These are phyloP conservation scores for Sceloporus undulatus DNA, from an alignment of 2,113 vertebrate genomes.

Conservation along the genomic window DNA sequence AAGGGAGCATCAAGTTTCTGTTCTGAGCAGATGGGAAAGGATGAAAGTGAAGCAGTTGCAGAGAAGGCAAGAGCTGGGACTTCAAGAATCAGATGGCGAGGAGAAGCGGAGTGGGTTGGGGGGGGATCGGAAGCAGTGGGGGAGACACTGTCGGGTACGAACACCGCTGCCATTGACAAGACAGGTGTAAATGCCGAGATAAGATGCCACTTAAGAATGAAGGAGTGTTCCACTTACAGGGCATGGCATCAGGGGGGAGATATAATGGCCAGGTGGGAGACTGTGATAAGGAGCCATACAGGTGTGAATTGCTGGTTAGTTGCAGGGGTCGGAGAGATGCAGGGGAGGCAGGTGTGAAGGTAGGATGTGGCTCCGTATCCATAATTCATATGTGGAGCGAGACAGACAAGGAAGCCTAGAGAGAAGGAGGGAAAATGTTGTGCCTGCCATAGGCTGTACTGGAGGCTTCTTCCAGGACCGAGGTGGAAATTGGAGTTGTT, in stretches of 20 bases:
- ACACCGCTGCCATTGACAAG: background rate
- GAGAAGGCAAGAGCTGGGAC: background rate
- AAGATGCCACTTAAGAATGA: accelerated
- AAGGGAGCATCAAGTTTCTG: accelerated
- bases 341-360: background rate
- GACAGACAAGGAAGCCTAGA: background rate
- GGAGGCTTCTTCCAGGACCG: constrained; percentile 55
- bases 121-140: background rate
- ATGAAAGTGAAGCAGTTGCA: constrained; percentile 23
- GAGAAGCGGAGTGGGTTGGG: background rate
- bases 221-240: background rate
- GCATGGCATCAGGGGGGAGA: constrained; percentile 27
- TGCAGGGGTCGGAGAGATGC: constrained; percentile 14
- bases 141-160: constrained; percentile 1
- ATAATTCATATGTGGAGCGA: constrained; percentile 10
- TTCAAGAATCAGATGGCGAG: background rate
- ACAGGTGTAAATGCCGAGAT: constrained; percentile 14
- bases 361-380: background rate
- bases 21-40: constrained; percentile 10
- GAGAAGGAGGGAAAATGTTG: constrained; percentile 15
- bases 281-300: accelerated
- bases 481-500: constrained; percentile 24
- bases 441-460: constrained; percentile 39
- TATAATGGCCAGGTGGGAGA: constrained; percentile 19
- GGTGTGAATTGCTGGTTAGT: constrained; percentile 11